Evolutionary conservation across 2,888 invertebrate species (phyloP).

Genomic region (Trissonchulus latispiculum): DNA sequence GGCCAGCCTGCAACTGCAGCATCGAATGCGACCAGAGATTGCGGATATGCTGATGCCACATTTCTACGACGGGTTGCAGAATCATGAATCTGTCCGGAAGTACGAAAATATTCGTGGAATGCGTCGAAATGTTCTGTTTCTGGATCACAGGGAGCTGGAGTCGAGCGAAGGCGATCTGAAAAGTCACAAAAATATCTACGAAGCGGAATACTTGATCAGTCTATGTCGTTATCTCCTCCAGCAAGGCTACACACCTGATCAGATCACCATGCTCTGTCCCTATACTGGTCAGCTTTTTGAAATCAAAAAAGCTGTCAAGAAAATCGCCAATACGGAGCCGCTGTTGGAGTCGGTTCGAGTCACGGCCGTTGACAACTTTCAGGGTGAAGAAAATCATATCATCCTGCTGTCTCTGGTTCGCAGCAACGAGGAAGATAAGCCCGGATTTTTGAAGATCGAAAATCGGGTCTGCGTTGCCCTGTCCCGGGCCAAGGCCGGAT

Average conservation of each 20-base stretch:
- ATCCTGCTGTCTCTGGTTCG: slow-evolving; percentile 37
- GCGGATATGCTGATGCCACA: slow-evolving; percentile 54
- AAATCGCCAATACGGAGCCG: too few species aligned
- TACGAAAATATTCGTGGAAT: slow-evolving; percentile 57
- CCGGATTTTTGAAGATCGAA: slow-evolving; percentile 40
- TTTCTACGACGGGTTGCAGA: slow-evolving; percentile 57
- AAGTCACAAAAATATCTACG: slow-evolving; percentile 54
- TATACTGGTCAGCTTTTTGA: slow-evolving; percentile 61
- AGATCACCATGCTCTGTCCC: slow-evolving; percentile 63
- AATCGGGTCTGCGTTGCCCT: slow-evolving; percentile 44
- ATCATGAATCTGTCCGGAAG: slow-evolving; percentile 48
- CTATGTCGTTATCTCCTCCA: slow-evolving; percentile 53
- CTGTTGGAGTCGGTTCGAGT: slow-evolving; percentile 7
- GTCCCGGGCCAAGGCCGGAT: slow-evolving; percentile 26
- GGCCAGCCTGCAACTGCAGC: slow-evolving; percentile 56
- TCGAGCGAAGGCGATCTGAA: slow-evolving; percentile 24
- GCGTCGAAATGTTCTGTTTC: slow-evolving; percentile 58
- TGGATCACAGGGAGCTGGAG: slow-evolving; percentile 42
- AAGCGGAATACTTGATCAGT: slow-evolving; percentile 56
- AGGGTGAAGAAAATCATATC: slow-evolving; percentile 39
- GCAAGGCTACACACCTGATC: slow-evolving; percentile 54
- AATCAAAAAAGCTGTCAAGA: slow-evolving; percentile 46
- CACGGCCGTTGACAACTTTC: slow-evolving; percentile 33
- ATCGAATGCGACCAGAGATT: slow-evolving; percentile 64
- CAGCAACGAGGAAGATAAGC: slow-evolving; percentile 32